phyloP scores from a whole-genome alignment of 2,797 vertebrate genomes.

The Platyrinchus mystaceus region DNA sequence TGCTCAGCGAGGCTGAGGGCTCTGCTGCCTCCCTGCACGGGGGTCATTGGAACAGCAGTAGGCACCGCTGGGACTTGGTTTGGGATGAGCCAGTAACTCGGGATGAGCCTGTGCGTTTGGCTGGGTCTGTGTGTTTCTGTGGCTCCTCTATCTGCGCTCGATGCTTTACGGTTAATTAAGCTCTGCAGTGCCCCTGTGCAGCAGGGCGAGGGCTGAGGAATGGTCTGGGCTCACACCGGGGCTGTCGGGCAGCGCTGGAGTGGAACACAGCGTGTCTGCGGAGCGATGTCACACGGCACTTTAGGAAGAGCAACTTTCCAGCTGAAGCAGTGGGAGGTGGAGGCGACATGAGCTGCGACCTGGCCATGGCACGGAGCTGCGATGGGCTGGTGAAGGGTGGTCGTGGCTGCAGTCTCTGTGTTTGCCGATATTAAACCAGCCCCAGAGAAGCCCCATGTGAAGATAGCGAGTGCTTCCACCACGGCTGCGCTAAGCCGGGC shows the following conservation, averaged over 20 bases:
- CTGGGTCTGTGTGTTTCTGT: neutral
- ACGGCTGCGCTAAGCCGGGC: neutral
- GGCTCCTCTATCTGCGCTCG: neutral
- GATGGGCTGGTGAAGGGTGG: neutral
- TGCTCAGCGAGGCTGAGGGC: neutral
- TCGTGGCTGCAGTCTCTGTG: fast-evolving
- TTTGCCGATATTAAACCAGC: fast-evolving
- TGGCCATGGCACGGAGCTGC: fast-evolving
- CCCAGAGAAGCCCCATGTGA: fast-evolving
- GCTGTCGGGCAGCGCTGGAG: fast-evolving
- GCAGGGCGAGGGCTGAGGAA: neutral
- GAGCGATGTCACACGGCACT: neutral
- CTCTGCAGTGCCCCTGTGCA: neutral
- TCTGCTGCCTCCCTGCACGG: neutral
- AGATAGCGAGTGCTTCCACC: neutral
- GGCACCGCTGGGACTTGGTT: neutral
- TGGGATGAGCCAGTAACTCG: neutral
- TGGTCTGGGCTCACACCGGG: fast-evolving
- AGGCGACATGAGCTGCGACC: neutral
- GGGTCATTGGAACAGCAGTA: fast-evolving
- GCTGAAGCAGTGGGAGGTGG: neutral
- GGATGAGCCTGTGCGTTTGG: neutral
- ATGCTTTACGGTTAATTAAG: neutral
- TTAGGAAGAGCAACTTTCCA: neutral
- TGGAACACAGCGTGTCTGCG: neutral